These are phyloP conservation scores for Phaethon lepturus DNA, from an alignment of 2,113 vertebrate species.

Conservation along the genomic window DNA sequence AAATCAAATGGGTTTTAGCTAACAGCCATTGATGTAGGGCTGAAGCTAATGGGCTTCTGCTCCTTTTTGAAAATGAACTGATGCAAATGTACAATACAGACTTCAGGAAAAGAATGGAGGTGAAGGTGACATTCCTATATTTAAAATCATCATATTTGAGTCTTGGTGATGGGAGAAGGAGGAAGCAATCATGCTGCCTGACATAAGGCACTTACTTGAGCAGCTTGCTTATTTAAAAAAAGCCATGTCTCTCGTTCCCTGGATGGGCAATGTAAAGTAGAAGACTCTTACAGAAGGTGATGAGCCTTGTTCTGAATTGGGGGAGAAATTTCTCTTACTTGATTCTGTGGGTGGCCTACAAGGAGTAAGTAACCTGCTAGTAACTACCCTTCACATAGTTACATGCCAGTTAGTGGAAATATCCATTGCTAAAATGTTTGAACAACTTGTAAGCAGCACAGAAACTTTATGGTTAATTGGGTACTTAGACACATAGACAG, in stretches of 20 bases:
- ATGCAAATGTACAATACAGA: neutral
- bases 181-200: neutral
- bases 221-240: neutral
- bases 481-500: neutral
- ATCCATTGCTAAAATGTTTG: neutral
- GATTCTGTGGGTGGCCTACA: neutral
- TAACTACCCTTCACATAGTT: neutral
- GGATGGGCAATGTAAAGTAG: neutral
- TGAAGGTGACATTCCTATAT: neutral
- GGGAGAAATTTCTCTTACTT: neutral
- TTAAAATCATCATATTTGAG: neutral
- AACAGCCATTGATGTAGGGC: neutral
- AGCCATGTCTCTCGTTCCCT: neutral
- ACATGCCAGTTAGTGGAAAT: neutral
- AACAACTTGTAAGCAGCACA: neutral
- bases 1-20: neutral
- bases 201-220: neutral
- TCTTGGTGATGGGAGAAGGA: neutral
- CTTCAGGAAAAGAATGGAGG: neutral
- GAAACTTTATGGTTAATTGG: neutral
- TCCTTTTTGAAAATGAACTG: neutral
- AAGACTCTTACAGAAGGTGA: neutral
- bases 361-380: neutral
- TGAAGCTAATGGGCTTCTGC: neutral
- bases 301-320: neutral